Evolutionary conservation across 2,797 vertebrate genomes (phyloP).

Genomic region (Neomorphus geoffroyi): DNA sequence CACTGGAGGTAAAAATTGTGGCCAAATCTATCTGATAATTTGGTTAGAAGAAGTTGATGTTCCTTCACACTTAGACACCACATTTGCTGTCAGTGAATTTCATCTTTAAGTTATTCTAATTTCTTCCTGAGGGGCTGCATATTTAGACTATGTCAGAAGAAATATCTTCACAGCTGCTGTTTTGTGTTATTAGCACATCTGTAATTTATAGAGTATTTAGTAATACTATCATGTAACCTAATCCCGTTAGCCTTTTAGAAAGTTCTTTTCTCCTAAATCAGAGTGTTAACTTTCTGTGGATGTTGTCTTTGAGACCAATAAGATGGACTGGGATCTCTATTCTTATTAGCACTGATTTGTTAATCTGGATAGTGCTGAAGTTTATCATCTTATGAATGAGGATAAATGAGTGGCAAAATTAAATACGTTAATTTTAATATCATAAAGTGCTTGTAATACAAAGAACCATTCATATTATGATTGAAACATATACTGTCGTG

Average conservation of each 20-base stretch:
- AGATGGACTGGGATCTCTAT: neutral
- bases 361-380: slow-evolving; percentile 11
- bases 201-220: neutral
- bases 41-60: neutral
- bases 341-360: neutral
- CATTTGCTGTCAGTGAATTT: neutral
- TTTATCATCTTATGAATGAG: neutral
- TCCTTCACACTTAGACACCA: neutral
- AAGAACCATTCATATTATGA: neutral
- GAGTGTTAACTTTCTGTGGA: neutral
- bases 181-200: neutral
- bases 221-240: neutral
- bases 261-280: neutral
- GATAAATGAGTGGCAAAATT: neutral
- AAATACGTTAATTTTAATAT: slow-evolving; percentile 47
- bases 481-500: neutral
- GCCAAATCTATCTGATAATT: neutral
- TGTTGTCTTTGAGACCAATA: neutral
- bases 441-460: slow-evolving; percentile 4
- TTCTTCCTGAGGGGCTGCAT: neutral
- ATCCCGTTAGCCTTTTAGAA: neutral
- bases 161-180: neutral
- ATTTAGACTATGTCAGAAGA: neutral
- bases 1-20: fast-evolving
- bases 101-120: neutral